Conservation (phyloP, 2,797 vertebrate genomes). For the Valencia hispanica region DNA sequence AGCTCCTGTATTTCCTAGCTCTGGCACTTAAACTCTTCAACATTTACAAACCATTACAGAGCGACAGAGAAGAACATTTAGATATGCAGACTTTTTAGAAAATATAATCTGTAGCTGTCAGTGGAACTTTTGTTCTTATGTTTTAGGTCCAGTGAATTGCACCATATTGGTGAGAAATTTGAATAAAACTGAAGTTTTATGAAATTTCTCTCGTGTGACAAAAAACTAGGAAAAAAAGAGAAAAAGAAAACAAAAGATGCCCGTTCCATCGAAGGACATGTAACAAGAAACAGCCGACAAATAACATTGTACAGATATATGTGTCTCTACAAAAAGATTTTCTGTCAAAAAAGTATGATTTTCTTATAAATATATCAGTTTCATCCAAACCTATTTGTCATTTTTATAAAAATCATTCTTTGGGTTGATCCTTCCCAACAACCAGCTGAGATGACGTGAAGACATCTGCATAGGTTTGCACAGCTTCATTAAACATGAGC, state of each 20-base stretch:
- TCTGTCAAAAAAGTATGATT: conserved; percentile 74
- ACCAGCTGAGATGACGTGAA: conserved; percentile 73
- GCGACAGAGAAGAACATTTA: not conserved
- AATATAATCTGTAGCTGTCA: not conserved
- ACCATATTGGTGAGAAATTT: not conserved
- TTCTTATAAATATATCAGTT: conserved; percentile 83
- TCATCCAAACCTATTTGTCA: conserved; percentile 70
- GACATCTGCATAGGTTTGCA: conserved; percentile 84
- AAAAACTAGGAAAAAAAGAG: not conserved
- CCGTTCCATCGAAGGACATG: conserved; percentile 5
- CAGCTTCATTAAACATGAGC: conserved; percentile 59
- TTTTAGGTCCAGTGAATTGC: not conserved
- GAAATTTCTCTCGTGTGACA: conserved; percentile 25
- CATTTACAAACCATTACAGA: too few species aligned
- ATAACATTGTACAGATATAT: conserved; percentile 48
- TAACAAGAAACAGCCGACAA: conserved; percentile 40
- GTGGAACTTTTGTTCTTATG: not conserved
- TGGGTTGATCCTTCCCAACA: conserved; percentile 81
- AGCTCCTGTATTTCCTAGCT: not conserved
- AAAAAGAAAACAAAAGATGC: conserved; percentile 5
- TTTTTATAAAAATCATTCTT: conserved; percentile 78
- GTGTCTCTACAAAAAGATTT: conserved; percentile 71
- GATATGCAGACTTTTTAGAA: not conserved
- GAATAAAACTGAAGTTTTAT: not conserved
- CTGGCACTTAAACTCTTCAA: not conserved